phyloP scores from a whole-genome alignment of 2,888 invertebrate genomes.

The Drepanosiphum platanoidis region DNA sequence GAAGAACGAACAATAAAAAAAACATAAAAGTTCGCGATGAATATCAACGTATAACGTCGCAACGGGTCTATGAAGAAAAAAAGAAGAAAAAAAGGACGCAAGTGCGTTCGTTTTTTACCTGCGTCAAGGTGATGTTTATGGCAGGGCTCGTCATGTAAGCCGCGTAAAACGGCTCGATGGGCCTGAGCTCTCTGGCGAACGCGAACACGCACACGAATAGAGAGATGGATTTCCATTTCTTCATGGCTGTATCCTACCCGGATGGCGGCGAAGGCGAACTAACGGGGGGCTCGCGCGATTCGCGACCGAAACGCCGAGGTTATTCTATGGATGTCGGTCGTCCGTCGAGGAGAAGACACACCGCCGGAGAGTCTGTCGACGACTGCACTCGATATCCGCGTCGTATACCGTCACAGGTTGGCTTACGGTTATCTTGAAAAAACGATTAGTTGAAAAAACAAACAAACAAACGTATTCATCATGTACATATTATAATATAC shows the following conservation, averaged over 20 bases:
- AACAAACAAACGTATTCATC: no score
- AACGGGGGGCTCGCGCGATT: not conserved
- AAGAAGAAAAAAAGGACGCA: no score
- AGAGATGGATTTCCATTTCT: conserved; percentile 70
- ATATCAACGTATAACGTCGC: no score
- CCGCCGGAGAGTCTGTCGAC: not conserved
- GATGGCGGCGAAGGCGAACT: not conserved
- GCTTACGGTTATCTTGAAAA: not conserved
- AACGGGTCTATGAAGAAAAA: no score
- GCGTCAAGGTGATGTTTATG: conserved; percentile 78
- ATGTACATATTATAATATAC: no score
- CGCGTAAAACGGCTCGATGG: conserved; percentile 85
- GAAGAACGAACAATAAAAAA: not conserved
- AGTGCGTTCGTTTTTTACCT: conserved; percentile 68
- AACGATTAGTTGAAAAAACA: not conserved
- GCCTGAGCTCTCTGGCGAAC: conserved; percentile 83
- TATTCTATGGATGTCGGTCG: not conserved
- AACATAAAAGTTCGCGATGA: not conserved
- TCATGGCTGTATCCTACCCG: conserved; percentile 2
- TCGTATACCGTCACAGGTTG: not conserved
- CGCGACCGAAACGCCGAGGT: not conserved
- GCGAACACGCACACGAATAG: conserved; percentile 81
- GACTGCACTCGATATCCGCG: not conserved
- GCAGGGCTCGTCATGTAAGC: conserved; percentile 81
- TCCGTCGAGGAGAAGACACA: no score